Evolutionary conservation across 37 sponge, comb jelly and placozoan species (phyloP).

Genomic region (Chondrilla cf. caribensis): DNA sequence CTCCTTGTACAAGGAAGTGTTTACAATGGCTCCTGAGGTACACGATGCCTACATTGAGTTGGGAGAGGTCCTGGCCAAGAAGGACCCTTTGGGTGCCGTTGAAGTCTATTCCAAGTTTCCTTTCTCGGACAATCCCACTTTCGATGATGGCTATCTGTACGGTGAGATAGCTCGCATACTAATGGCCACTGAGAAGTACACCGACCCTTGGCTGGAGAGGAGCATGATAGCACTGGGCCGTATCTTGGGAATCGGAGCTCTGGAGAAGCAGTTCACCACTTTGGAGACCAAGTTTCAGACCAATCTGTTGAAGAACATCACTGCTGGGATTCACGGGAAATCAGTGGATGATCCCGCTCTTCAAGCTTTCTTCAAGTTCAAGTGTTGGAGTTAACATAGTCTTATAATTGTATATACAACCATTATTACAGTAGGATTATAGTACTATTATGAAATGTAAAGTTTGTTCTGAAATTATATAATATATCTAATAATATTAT

Average conservation of each 20-base stretch:
- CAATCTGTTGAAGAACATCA: conserved; percentile 71
- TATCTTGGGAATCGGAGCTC: conserved; percentile 83
- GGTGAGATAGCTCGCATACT: conserved; percentile 90
- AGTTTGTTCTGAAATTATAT: too few relatives aligned
- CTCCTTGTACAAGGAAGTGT: conserved; percentile 73
- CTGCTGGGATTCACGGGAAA: conserved; percentile 86
- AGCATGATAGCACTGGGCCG: conserved; percentile 81
- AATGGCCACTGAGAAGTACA: conserved; percentile 75
- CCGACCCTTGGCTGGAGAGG: conserved; percentile 60
- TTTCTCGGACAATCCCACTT: conserved; percentile 80
- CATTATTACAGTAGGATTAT: too few relatives aligned
- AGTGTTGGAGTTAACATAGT: conserved; percentile 73
- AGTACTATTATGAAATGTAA: too few relatives aligned
- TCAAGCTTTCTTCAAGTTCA: conserved; percentile 94
- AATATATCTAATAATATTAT: too few relatives aligned
- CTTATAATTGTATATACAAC: background rate
- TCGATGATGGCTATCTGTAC: conserved; percentile 94
- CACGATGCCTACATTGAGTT: conserved; percentile 99
- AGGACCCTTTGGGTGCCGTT: conserved; percentile 75
- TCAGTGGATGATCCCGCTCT: conserved; percentile 73
- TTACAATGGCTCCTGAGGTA: conserved; percentile 67
- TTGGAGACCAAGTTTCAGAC: conserved; percentile 90
- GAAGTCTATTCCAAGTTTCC: conserved; percentile 87
- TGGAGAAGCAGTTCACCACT: conserved; percentile 81
- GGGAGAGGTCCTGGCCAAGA: conserved; percentile 73